Percentiles rank a stretch among this genome's conserved stretches.
Evolutionary conservation across 2,888 invertebrate species (phyloP).

Genomic region (Drosophila atroscutellata): DNA sequence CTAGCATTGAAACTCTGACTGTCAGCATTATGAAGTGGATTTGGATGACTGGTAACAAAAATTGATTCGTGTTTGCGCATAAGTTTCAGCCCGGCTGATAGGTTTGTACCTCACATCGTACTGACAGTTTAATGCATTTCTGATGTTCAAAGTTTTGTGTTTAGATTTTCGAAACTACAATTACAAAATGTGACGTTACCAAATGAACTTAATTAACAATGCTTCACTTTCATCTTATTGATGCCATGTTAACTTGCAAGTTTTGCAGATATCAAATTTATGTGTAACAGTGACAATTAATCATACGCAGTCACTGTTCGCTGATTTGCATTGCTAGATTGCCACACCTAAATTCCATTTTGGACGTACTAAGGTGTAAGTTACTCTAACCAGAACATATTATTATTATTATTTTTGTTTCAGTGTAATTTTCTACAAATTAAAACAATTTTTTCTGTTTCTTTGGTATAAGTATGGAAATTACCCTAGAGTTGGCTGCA

Average conservation of each 20-base stretch:
- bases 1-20: not conserved
- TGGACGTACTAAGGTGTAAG: not conserved
- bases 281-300: not conserved
- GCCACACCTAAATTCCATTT: not conserved
- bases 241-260: not conserved
- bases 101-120: not conserved
- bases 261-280: not conserved
- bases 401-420: too few species aligned
- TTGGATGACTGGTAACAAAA: slow-evolving; percentile 1
- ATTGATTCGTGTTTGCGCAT: slow-evolving; percentile 5
- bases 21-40: slow-evolving; percentile 9
- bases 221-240: not conserved
- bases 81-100: slow-evolving; percentile 12
- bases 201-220: not conserved
- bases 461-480: not conserved
- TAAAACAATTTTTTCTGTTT: too few species aligned
- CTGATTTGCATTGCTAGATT: not conserved
- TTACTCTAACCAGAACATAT: too few species aligned
- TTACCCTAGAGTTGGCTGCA: not conserved
- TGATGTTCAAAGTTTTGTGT: not conserved
- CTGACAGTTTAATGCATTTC: slow-evolving; percentile 1
- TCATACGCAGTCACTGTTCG: not conserved
- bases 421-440: too few species aligned
- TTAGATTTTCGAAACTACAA: not conserved
- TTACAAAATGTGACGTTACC: not conserved